Conservation (phyloP, 2,113 vertebrate species). For the Lophochroa leadbeateri region DNA sequence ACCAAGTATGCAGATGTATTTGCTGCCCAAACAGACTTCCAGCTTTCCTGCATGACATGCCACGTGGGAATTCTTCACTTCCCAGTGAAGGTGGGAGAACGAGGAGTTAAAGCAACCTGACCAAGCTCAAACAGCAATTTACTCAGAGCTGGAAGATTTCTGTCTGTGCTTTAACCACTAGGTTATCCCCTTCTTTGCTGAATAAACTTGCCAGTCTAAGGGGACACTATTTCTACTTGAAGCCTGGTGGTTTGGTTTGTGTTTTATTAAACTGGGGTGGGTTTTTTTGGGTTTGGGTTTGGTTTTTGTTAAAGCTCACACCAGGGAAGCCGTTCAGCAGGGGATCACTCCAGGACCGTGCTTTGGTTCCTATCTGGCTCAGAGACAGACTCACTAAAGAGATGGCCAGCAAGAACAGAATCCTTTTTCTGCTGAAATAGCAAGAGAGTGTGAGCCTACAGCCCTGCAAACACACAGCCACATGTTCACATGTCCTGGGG, state of each 20-base stretch:
- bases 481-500: neutral
- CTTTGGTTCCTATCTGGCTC: neutral
- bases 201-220: neutral
- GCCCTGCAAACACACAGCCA: neutral
- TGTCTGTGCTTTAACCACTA: neutral
- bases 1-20: neutral
- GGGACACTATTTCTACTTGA: neutral
- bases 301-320: neutral
- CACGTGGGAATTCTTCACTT: neutral
- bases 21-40: neutral
- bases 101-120: slow-evolving; percentile 39
- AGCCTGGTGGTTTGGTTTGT: neutral
- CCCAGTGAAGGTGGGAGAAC: neutral
- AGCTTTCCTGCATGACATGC: neutral
- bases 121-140: neutral
- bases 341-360: neutral
- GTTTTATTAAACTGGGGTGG: neutral
- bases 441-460: neutral
- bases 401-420: neutral
- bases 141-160: neutral
- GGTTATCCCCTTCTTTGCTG: slow-evolving; percentile 20
- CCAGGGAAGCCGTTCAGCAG: neutral
- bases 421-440: neutral
- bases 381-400: neutral
- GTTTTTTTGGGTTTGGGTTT: neutral